phyloP scores from a whole-genome alignment of 92 coral and sea anemone species.

The Zoanthus solanderi region DNA sequence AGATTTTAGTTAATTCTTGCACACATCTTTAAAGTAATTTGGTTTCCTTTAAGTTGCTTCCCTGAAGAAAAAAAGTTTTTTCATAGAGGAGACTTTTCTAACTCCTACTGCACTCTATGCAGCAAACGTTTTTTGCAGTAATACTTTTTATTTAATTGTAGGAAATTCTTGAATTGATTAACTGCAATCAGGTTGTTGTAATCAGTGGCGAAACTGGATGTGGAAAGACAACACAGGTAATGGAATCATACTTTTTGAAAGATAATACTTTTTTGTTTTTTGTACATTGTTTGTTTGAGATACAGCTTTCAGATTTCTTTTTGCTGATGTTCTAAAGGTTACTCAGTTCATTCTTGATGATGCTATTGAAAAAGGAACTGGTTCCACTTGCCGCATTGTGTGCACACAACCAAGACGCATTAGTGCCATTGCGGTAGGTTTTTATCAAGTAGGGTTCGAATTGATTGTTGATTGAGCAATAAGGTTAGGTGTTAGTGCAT shows the following conservation, averaged over 20 bases:
- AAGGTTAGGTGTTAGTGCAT: no score
- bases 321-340: conserved; percentile 60
- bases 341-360: conserved; percentile 94
- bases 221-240: conserved; percentile 98
- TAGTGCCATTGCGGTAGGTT: conserved; percentile 94
- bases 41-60: no score
- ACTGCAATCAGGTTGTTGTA: conserved; percentile 85
- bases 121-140: no score
- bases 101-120: no score
- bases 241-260: not conserved
- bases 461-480: no score
- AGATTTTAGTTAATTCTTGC: no score
- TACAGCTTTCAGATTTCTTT: not conserved
- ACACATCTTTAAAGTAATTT: no score
- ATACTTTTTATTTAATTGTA: conserved; percentile 13
- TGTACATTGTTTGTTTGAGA: not conserved
- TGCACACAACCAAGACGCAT: conserved; percentile 99
- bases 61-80: no score
- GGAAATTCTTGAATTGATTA: conserved; percentile 78
- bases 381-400: conserved; percentile 85
- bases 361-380: conserved; percentile 69
- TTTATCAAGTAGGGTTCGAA: not conserved
- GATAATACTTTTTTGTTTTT: not conserved
- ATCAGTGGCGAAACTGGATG: conserved; percentile 99
- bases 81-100: no score